Evolutionary conservation across 2,113 vertebrate genomes (phyloP).

Genomic region (Platichthys stellatus): DNA sequence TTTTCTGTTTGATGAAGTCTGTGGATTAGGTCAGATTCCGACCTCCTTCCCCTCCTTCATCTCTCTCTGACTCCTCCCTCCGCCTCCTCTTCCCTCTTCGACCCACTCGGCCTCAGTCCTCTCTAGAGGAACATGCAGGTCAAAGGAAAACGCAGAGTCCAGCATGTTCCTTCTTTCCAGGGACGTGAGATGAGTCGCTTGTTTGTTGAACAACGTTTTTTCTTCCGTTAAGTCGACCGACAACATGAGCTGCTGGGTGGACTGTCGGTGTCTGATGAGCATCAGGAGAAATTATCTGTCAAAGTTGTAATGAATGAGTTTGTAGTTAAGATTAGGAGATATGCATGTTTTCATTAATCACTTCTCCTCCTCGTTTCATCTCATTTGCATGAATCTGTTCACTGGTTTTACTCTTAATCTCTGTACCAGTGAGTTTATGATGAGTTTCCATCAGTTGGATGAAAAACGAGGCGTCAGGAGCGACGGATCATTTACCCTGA

Average conservation of each 20-base stretch:
- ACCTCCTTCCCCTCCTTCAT: conserved; percentile 43
- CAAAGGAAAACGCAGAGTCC: background rate
- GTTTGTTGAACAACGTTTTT: conserved; percentile 40
- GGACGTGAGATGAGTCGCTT: conserved; percentile 13
- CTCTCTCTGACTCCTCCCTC: conserved; percentile 1
- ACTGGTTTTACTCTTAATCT: background rate
- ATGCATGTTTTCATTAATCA: background rate
- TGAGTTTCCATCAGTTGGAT: background rate
- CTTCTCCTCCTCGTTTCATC: background rate
- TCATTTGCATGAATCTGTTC: background rate
- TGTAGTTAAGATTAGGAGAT: background rate
- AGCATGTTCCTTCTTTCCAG: conserved; percentile 1
- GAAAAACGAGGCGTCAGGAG: background rate
- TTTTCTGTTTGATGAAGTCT: conserved; percentile 67
- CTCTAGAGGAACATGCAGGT: conserved; percentile 18
- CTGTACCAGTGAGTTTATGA: background rate
- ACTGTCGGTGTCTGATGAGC: conserved; percentile 18
- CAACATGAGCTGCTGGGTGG: background rate
- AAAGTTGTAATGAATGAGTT: conserved; percentile 24
- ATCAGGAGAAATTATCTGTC: background rate
- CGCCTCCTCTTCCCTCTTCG: conserved; percentile 13
- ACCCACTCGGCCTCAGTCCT: conserved; percentile 43
- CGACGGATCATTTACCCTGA: conserved; percentile 14
- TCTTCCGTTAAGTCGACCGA: background rate
- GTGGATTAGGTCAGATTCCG: conserved; percentile 57